These are phyloP conservation scores for Drosophila mimetica DNA, from an alignment of 2,888 invertebrate species.

Conservation along the genomic window DNA sequence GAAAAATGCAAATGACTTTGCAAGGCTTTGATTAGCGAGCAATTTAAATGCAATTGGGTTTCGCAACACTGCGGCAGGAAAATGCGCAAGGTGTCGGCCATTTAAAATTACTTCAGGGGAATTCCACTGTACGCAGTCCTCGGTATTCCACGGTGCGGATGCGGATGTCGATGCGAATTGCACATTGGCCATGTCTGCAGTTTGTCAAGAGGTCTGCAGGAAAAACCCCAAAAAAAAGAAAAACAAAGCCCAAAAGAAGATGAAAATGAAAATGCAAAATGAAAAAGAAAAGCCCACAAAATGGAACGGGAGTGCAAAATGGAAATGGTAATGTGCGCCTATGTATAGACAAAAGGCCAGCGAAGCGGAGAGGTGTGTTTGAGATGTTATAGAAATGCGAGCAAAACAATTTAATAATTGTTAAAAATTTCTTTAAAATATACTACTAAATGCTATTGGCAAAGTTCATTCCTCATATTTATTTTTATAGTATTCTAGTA, in stretches of 20 bases:
- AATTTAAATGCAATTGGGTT: slow-evolving; percentile 74
- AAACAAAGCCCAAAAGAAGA: slow-evolving; percentile 29
- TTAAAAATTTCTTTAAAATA: too few species aligned
- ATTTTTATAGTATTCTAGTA: too few species aligned
- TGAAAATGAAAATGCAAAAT: slow-evolving; percentile 32
- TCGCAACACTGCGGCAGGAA: slow-evolving; percentile 27
- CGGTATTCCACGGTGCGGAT: slow-evolving; percentile 29
- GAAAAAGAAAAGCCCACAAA: slow-evolving; percentile 23
- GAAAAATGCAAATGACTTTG: slow-evolving; percentile 66
- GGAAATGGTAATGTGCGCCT: slow-evolving; percentile 69
- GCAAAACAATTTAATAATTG: too few species aligned
- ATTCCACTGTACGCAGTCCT: slow-evolving; percentile 19
- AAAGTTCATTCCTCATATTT: too few species aligned
- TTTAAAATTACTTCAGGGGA: slow-evolving; percentile 42
- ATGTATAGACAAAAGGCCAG: slow-evolving; percentile 46
- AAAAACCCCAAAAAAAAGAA: slow-evolving; percentile 33
- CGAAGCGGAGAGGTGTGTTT: slow-evolving; percentile 33
- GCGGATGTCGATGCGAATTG: slow-evolving; percentile 50
- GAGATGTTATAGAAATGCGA: not conserved
- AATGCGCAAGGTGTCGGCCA: slow-evolving; percentile 34
- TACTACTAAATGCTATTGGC: too few species aligned
- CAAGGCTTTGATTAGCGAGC: slow-evolving; percentile 68
- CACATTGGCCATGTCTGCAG: slow-evolving; percentile 64
- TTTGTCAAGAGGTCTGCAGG: slow-evolving; percentile 65
- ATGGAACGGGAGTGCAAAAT: slow-evolving; percentile 46